These are phyloP conservation scores for Corythoichthys intestinalis DNA, from an alignment of 2,113 vertebrate genomes.

Conservation along the genomic window DNA sequence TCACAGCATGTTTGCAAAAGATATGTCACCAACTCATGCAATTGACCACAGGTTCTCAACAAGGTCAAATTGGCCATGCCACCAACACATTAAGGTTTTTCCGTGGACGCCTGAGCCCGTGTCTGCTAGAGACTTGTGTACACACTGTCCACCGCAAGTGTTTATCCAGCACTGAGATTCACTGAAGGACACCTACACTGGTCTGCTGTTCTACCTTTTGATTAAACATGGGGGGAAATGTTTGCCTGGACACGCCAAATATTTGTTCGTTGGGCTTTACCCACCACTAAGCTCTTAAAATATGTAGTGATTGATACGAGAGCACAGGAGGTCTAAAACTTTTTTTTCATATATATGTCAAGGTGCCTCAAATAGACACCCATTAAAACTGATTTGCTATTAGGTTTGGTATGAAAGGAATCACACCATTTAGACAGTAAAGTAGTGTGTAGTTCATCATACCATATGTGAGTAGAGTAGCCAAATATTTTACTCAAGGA, in stretches of 20 bases:
- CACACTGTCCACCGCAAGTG: conserved; percentile 62
- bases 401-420: conserved; percentile 14
- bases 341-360: conserved; percentile 16
- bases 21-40: conserved; percentile 51
- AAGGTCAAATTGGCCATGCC: conserved; percentile 68
- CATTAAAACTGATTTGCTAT: conserved; percentile 28
- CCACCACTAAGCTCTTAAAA: conserved; percentile 62
- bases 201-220: conserved; percentile 47
- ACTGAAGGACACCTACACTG: conserved; percentile 61
- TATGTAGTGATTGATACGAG: conserved; percentile 52
- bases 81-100: conserved; percentile 59
- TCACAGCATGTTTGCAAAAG: conserved; percentile 50
- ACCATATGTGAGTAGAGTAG: background rate
- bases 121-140: conserved; percentile 55
- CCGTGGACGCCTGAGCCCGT: conserved; percentile 46
- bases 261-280: conserved; percentile 64
- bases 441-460: background rate
- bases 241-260: conserved; percentile 63
- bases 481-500: background rate
- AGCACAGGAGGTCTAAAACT: conserved; percentile 21
- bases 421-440: background rate
- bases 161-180: conserved; percentile 55
- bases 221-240: conserved; percentile 58
- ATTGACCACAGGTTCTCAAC: conserved; percentile 55
- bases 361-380: conserved; percentile 23